Evolutionary conservation across 2,797 vertebrate species (phyloP), one percentile per base, ranked within the genome.

Genomic region (Crocidura indochinensis): DNA sequence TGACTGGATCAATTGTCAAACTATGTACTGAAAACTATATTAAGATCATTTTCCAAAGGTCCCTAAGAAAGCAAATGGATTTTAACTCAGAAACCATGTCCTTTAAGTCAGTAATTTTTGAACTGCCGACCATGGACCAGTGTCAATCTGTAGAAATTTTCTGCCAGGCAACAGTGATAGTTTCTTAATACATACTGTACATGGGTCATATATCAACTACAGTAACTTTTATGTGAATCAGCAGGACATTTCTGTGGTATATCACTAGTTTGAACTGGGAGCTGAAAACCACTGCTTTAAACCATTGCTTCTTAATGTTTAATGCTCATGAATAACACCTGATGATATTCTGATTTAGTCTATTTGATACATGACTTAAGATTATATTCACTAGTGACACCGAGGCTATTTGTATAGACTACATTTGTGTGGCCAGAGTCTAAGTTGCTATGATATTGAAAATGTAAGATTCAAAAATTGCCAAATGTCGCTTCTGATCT

Each of bases 1-100:
- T 87, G 22, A 75, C 74, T 77, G 17, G 19, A 64, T 90, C 87
- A 69, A 69, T 27, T 84, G 24, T 83, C 8, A 77, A 76, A 91
- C 1, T 51, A 64, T 72, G 10, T 64, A 53, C 17, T 80, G 0
- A 68, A 88, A 94, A 31, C 65, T 69, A 44, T 51, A 67, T 6
- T 53, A 53, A 65, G 14, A 65, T 81, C n/a, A 47, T 65, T 91
- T 76, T 72, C 47, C 72, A 75, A 72, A 76, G 14, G 10, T 46
- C 84, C 80, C 38, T 11, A 6, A 69, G n/a, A 65, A 71, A 81
- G 20, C 26, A 85, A 88, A 85, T 7, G 27, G 12, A 60, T 14
- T 83, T 24, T 53, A 72, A 78, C 31, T n/a, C 10, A 84, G 24
- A 87, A 87, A 53, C 10, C 6, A 22, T 74, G 9, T 44, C 10